Conservation (phyloP, 2,113 vertebrate genomes). For the Oncorhynchus nerka region DNA sequence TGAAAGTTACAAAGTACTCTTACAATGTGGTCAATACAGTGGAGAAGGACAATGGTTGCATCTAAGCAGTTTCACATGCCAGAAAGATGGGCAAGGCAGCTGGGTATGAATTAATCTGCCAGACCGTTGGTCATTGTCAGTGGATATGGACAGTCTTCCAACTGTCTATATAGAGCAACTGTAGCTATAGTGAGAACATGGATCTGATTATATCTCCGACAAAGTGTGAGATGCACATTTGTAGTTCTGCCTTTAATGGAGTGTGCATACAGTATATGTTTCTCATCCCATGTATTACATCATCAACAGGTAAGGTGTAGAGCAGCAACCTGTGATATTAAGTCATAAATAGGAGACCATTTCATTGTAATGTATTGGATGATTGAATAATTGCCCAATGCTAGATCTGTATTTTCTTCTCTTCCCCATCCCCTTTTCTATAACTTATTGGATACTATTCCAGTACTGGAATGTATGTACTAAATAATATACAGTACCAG, state of each 20-base stretch:
- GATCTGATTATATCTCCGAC: background rate
- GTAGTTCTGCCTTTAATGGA: too few species aligned
- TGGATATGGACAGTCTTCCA: background rate
- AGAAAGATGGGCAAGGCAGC: too few species aligned
- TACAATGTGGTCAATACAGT: constrained; percentile 84
- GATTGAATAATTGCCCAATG: background rate
- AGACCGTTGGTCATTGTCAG: background rate
- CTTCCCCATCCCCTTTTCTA: background rate
- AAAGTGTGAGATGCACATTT: constrained; percentile 34
- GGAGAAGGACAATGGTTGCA: constrained; percentile 61
- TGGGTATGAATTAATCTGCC: too few species aligned
- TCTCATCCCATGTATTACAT: background rate
- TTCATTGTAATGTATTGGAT: too few species aligned
- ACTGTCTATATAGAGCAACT: background rate
- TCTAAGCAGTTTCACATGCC: too few species aligned
- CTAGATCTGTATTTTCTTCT: background rate
- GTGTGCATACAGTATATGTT: background rate
- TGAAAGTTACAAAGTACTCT: background rate
- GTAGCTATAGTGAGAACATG: too few species aligned
- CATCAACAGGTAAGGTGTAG: background rate
- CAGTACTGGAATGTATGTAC: background rate
- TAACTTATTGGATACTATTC: background rate
- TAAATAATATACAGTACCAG: too few species aligned
- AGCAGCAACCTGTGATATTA: background rate
- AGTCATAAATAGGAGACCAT: background rate